Evolutionary conservation across 2,113 vertebrate species (phyloP).

Genomic region (Oncorhynchus mykiss): DNA sequence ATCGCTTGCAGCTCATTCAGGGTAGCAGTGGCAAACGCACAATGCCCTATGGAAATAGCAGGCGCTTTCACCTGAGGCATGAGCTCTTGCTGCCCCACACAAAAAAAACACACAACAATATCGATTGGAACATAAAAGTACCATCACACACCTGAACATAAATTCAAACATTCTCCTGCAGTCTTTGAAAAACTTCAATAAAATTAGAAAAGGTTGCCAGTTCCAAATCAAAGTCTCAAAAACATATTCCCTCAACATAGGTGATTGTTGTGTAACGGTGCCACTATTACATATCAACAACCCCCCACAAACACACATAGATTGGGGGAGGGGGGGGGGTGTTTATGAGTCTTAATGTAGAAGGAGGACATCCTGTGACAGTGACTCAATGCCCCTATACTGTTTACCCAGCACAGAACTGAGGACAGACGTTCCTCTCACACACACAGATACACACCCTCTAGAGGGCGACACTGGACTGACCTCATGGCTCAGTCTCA

Average conservation of each 20-base stretch:
- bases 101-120: conserved; percentile 38
- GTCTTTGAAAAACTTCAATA: not conserved
- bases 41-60: conserved; percentile 21
- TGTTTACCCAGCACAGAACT: conserved; percentile 82
- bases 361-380: conserved; percentile 93
- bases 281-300: not conserved
- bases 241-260: too few species aligned
- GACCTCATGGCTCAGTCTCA: not conserved
- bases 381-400: conserved; percentile 84
- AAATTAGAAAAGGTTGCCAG: not conserved
- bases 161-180: conserved; percentile 11
- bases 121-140: conserved; percentile 3
- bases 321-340: conserved; percentile 4
- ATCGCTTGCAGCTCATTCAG: not conserved
- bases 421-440: conserved; percentile 78
- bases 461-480: conserved; percentile 70
- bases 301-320: conserved; percentile 42
- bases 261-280: too few species aligned
- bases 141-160: conserved; percentile 28
- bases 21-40: conserved; percentile 61
- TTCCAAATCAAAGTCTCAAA: conserved; percentile 31
- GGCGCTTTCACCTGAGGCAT: conserved; percentile 61
- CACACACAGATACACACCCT: conserved; percentile 78
- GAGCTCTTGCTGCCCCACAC: not conserved
- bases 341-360: conserved; percentile 55